Base-by-base conservation (phyloP, 2,888 invertebrate species). In the Hyppa rectilinea region DNA sequence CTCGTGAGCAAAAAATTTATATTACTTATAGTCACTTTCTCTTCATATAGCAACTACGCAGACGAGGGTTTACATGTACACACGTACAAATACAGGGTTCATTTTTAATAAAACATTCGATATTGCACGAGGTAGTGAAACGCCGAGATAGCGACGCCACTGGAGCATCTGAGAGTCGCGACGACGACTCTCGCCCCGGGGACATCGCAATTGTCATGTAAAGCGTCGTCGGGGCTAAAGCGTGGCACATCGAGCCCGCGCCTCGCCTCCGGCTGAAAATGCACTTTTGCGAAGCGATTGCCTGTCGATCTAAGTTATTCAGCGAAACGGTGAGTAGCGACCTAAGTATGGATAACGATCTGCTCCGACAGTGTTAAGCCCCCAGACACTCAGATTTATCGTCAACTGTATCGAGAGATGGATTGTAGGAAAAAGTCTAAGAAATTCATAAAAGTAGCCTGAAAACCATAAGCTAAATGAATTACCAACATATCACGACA, bases 151-250 rank as follows among this genome's bases (percentile, higher is more conserved):
- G 87, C 80, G 83, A 83, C 86, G 88, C 76, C 81, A 83, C 72
- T 82, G 88, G 84, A 88, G 86, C 88, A 88, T 88, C 87, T 86
- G 89, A 87, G 87, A 89, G 87, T 88, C 87, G 87, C 87, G 87
- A 87, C 87, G 83, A 86, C 81, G 81, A 50, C 77, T 84, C 85
- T 83, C 86, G 92, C 93, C 93, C 89, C 85, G 85, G 94, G 93
- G 94, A 93, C 91, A 87, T 91, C 82, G 91, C 93, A 93, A 95
- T 95, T 95, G 94, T 94, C 94, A 95, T 95, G 94, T 94, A 94
- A 94, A 95, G 91, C 92, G 91, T 90, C 88, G 89, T 89, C 89
- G 87, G 88, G 87, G 87, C 87, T 87, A 87, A 87, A 91, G 87
- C 88, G 89, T 86, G 88, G 87, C 88, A 88, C 87, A 86, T 87